Base-by-base conservation (phyloP, 2,113 vertebrate genomes). In the Oceanodroma tethys region DNA sequence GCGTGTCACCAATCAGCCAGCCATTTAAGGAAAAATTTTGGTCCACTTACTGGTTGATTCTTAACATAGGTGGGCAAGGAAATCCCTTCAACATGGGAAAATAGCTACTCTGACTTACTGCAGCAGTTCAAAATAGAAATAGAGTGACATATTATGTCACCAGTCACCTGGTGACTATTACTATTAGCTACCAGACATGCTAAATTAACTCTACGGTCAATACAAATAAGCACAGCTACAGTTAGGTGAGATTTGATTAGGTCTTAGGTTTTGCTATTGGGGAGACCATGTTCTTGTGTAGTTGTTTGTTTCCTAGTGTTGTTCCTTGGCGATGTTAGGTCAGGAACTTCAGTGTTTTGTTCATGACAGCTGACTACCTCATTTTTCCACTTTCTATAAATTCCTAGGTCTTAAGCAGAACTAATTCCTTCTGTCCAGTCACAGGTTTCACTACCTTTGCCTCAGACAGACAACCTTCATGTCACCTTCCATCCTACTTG, bases 231-330 rank as follows among this genome's bases (percentile, higher is more conserved):
- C 42, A 38, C 9, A 79, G 20, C 17, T 56, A 42, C 19, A 52
- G 38, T 29, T 15, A 25, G 0, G 0, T 11, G 42, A 71, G 30
- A 66, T 58, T 58, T 5, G 0, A 20, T 23, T 0, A 1, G 4
- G 6, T 66, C 36, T 85, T 59, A 26, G 21, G 4, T 25, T 92
- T 85, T 85, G 27, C 10, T 67, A 2, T 3, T 71, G 66, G 30
- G 25, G 27, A 88, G 9, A 80, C 8, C 18, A 56, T 0, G 0
- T 26, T 88, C 36, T 43, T 56, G 23, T 12, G 9, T 1, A 43
- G 22, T 9, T 42, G 6, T 34, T 75, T 65, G 13, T 25, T 52
- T 74, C 42, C 15, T 52, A 25, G 13, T n/a, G 13, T 5, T 50
- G 14, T 16, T 66, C 30, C 23, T 56, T 62, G 34, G 38, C 1